Evolutionary conservation across 1,140 invertebrate species (phyloP), one percentile per base, ranked within the genome.

Genomic region (Ceratitis capitata): DNA sequence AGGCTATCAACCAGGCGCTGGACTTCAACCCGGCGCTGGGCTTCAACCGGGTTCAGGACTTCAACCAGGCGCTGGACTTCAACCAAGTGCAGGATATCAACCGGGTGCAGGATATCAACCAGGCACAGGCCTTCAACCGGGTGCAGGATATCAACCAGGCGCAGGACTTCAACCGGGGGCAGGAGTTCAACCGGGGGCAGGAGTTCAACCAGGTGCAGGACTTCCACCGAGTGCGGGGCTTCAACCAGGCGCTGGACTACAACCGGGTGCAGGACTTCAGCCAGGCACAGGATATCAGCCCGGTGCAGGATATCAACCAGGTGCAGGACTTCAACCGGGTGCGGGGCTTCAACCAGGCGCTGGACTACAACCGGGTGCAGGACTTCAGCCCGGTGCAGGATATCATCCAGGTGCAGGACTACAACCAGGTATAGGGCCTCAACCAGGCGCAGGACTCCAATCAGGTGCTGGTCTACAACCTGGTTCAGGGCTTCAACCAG

Each of bases 1-100:
- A 5, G 83, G 83, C 39, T 5, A 29, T n/a, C 74, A 39, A 45
- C 83, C 64, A n/a, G 74, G 83, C 47, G 69, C 88, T 69, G 78
- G 64, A 23, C 58, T 61, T 42, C 56, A 82, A 3, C n/a, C 56
- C 6, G 82, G 69, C 4, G 56, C 83, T 47, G 83, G 85, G 42
- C n/a, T 7, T 19, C 35, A 64, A 74, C 56, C 56, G 6, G 56
- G 56, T 3, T n/a, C 86, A 26, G 56, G n/a, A 9, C 1, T 26
- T 7, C 56, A 58, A 58, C 56, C 32, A 1, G 83, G 83, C 0
- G 56, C 32, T 19, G 45, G 84, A 78, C 19, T 19, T 19, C 47
- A 49, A 56, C 47, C 47, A 9, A 19, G 45, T 26, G 26, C 51
- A 51, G 58, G 29, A 6, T 83, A 85, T 26, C 45, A 26, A 16